Conservation (phyloP, 1,140 invertebrate species). For the Danaus melanippus region DNA sequence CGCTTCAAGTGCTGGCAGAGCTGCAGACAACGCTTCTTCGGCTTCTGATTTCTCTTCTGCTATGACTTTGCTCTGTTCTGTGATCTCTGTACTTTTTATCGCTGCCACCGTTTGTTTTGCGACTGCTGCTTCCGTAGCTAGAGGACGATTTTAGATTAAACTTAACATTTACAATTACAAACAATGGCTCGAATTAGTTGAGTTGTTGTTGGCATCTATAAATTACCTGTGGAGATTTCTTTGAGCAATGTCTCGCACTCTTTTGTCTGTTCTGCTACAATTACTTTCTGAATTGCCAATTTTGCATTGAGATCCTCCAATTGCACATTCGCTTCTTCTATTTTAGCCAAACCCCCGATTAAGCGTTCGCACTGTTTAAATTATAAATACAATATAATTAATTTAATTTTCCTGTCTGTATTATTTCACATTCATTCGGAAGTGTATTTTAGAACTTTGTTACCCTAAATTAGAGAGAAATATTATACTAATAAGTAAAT, state of each 20-base stretch:
- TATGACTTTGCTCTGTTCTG: conserved; percentile 84
- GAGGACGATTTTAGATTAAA: background rate
- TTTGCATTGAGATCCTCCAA: conserved; percentile 81
- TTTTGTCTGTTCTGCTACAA: conserved; percentile 81
- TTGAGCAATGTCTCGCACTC: conserved; percentile 81
- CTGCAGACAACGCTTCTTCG: conserved; percentile 82
- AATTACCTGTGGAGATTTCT: conserved; percentile 64
- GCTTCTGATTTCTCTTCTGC: conserved; percentile 86
- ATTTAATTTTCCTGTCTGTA: background rate
- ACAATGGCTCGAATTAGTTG: too few species aligned
- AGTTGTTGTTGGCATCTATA: background rate
- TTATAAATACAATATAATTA: conserved; percentile 1
- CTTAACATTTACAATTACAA: too few species aligned
- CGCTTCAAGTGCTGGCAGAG: conserved; percentile 85
- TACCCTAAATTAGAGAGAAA: too few species aligned
- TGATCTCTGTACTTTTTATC: conserved; percentile 84
- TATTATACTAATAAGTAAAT: too few species aligned
- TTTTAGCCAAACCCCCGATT: conserved; percentile 81
- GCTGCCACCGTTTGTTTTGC: conserved; percentile 84
- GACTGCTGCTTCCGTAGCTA: conserved; percentile 78
- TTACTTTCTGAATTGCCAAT: conserved; percentile 82
- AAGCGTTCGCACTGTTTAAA: conserved; percentile 75
- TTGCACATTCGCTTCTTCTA: conserved; percentile 84
- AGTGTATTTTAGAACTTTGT: too few species aligned
- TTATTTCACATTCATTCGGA: too few species aligned